These are phyloP conservation scores for Leptocoma aspasia DNA, from an alignment of 2,113 vertebrate species.

Conservation along the genomic window DNA sequence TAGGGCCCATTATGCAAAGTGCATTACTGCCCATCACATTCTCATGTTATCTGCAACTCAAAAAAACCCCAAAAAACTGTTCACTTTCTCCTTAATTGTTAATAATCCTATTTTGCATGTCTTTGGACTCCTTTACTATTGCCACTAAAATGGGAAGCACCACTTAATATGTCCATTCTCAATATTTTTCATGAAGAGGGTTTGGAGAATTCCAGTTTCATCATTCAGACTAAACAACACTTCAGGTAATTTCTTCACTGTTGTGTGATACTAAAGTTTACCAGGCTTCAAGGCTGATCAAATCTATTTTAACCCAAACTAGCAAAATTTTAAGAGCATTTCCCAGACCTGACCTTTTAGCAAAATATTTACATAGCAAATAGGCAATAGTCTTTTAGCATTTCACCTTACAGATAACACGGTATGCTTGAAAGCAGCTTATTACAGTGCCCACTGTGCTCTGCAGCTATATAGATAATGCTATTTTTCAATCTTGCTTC, in stretches of 20 bases:
- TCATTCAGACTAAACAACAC: background rate
- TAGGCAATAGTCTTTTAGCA: background rate
- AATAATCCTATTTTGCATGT: background rate
- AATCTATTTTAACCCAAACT: background rate
- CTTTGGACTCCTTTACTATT: background rate
- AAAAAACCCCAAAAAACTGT: accelerated
- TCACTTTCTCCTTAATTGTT: background rate
- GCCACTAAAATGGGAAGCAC: background rate
- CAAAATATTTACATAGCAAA: background rate
- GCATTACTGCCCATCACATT: background rate
- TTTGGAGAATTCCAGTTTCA: background rate
- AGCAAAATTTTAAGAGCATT: background rate
- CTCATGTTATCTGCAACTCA: background rate
- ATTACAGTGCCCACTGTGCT: background rate
- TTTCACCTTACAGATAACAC: background rate
- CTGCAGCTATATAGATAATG: background rate
- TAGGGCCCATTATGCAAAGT: background rate
- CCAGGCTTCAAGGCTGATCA: background rate
- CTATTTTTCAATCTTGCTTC: background rate
- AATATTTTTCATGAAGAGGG: background rate
- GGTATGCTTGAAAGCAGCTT: background rate
- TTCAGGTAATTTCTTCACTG: background rate
- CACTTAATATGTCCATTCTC: background rate
- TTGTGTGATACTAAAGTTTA: background rate
- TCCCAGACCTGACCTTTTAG: background rate